These are phyloP conservation scores for Drusus annulatus DNA, from an alignment of 1,140 invertebrate genomes.

Conservation along the genomic window DNA sequence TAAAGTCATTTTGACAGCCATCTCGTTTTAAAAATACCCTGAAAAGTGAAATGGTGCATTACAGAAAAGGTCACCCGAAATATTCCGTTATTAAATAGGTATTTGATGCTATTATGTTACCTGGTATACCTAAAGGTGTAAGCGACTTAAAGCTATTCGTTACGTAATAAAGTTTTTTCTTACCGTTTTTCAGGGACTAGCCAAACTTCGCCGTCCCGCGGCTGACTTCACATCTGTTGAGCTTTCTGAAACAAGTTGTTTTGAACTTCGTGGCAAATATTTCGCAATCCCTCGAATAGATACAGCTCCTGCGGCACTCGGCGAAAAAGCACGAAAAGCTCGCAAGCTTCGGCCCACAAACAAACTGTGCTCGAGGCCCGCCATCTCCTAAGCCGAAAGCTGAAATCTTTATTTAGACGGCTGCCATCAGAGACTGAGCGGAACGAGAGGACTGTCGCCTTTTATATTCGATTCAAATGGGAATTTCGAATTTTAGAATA, in stretches of 20 bases:
- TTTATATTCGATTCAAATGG: slow-evolving; percentile 43
- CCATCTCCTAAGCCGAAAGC: background rate
- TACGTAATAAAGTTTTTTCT: slow-evolving; percentile 51
- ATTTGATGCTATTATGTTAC: slow-evolving; percentile 11
- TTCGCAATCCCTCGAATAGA: slow-evolving; percentile 47
- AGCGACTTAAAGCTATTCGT: slow-evolving; percentile 44
- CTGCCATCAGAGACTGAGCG: slow-evolving; percentile 22
- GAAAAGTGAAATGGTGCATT: background rate
- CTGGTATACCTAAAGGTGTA: slow-evolving; percentile 33
- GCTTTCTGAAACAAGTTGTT: slow-evolving; percentile 40
- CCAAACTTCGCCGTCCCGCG: slow-evolving; percentile 35
- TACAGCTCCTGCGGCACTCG: background rate
- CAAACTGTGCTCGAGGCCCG: background rate
- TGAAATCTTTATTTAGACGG: slow-evolving; percentile 53
- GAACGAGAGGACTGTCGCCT: background rate
- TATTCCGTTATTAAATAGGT: background rate
- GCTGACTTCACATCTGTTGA: slow-evolving; percentile 48
- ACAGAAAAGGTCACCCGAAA: background rate
- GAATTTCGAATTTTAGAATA: slow-evolving; percentile 15
- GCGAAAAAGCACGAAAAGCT: slow-evolving; percentile 35
- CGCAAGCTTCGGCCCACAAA: slow-evolving; percentile 2
- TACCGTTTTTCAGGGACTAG: slow-evolving; percentile 47
- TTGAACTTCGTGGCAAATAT: slow-evolving; percentile 37
- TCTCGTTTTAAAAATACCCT: slow-evolving; percentile 35
- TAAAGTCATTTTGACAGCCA: slow-evolving; percentile 20